These are phyloP conservation scores for Drosophila seguyi DNA, from an alignment of 1,140 invertebrate species.

Conservation along the genomic window DNA sequence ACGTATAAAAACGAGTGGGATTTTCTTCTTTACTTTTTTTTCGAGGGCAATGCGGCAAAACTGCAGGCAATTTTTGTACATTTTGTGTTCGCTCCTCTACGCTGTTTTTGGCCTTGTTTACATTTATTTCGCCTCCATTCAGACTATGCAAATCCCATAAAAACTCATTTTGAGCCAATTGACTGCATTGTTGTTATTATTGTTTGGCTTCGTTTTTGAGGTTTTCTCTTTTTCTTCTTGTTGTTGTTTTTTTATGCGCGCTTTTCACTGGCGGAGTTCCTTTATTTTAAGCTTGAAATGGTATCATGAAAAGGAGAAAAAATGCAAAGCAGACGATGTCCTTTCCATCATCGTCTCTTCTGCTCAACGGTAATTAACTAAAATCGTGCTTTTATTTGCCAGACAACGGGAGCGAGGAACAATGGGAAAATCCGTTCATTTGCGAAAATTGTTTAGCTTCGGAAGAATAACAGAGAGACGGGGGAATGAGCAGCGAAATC, in stretches of 20 bases:
- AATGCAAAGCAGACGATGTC: constrained; percentile 23
- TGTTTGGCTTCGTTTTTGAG: constrained; percentile 10
- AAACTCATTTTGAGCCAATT: constrained; percentile 82
- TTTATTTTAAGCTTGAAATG: constrained; percentile 32
- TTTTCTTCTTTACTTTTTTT: not conserved
- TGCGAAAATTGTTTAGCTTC: constrained; percentile 65
- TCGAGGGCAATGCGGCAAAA: constrained; percentile 36
- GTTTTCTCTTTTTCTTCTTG: constrained; percentile 4
- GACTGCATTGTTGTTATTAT: constrained; percentile 67
- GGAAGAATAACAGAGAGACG: constrained; percentile 48
- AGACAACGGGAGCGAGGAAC: constrained; percentile 42
- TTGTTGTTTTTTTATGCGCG: not conserved
- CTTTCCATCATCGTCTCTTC: constrained; percentile 19
- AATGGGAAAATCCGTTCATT: constrained; percentile 67
- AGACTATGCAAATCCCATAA: constrained; percentile 80
- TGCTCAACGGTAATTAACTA: constrained; percentile 69
- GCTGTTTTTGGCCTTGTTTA: constrained; percentile 55
- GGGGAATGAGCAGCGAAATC: constrained; percentile 30
- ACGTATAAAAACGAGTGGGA: constrained; percentile 40
- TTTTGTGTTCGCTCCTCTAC: constrained; percentile 14
- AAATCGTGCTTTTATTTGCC: constrained; percentile 56
- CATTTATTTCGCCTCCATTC: constrained; percentile 68
- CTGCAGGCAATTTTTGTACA: constrained; percentile 34
- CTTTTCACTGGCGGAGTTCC: constrained; percentile 16
- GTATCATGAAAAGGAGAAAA: constrained; percentile 55